A percentile compares a stretch with the other conserved stretches of the same genome.
Evolutionary conservation across 2,113 vertebrate genomes (phyloP).

Genomic region (Elanus axillaris): DNA sequence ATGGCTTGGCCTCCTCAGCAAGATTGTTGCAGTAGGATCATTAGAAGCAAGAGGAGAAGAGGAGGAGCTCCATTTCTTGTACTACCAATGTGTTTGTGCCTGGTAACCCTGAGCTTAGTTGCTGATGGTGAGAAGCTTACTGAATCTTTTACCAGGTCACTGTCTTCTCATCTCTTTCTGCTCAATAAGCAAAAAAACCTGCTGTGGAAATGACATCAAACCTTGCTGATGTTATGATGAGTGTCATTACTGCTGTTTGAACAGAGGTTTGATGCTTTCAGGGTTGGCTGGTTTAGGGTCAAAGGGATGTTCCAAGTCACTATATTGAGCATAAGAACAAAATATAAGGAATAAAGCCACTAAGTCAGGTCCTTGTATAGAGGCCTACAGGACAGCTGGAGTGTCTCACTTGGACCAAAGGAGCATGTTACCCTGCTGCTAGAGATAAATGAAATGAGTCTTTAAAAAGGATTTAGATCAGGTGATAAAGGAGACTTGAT

Average conservation of each 20-base stretch:
- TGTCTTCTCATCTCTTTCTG: background rate
- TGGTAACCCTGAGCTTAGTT: background rate
- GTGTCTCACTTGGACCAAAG: background rate
- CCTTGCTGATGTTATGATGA: background rate
- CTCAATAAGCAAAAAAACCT: background rate
- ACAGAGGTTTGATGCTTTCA: background rate
- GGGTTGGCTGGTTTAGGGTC: background rate
- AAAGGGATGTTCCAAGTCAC: background rate
- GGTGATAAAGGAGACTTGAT: background rate
- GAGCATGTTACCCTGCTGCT: background rate
- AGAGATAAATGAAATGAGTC: background rate
- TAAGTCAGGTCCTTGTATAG: background rate
- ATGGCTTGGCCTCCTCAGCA: background rate
- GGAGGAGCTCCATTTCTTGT: background rate
- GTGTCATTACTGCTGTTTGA: background rate
- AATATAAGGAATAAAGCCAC: background rate
- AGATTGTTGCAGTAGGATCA: background rate
- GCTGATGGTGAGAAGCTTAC: background rate
- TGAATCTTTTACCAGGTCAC: background rate
- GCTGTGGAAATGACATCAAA: background rate
- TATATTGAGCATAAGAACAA: background rate
- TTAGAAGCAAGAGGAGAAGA: background rate
- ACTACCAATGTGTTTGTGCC: background rate
- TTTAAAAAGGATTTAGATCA: background rate
- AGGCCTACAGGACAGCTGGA: background rate